Percentiles rank a stretch among this genome's conserved stretches.
Conservation (phyloP, 2,113 vertebrate species). For the Murina feae region DNA sequence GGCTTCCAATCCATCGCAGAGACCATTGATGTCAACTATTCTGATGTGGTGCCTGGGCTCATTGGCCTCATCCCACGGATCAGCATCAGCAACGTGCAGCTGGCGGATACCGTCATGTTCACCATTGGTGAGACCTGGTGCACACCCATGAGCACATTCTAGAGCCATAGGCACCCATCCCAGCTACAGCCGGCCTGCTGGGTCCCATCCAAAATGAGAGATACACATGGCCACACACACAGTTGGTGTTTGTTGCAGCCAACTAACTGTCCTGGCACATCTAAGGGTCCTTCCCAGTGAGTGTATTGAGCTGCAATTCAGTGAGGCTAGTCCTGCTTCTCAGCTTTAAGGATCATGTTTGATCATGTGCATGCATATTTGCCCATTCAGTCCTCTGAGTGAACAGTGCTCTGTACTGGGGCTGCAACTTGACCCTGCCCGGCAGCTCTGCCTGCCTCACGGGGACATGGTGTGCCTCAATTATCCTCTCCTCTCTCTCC, state of each 20-base stretch:
- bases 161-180: neutral
- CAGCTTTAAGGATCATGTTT: neutral
- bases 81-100: conserved; percentile 97
- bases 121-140: conserved; percentile 91
- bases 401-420: neutral
- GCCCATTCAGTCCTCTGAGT: neutral
- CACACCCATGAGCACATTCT: neutral
- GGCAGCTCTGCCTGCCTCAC: neutral
- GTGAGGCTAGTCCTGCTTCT: conserved; percentile 11
- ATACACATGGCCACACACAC: neutral
- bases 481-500: neutral
- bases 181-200: neutral
- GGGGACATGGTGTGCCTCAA: neutral
- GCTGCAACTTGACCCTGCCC: neutral
- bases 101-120: conserved; percentile 99
- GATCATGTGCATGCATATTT: neutral
- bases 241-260: neutral
- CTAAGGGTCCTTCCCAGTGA: neutral
- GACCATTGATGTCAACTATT: conserved; percentile 98
- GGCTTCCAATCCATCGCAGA: conserved; percentile 99
- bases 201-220: neutral
- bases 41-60: conserved; percentile 96
- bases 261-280: neutral
- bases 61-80: conserved; percentile 98
- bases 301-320: neutral